Conservation (phyloP, 2,797 vertebrate genomes). For the Xiphophorus birchmanni region DNA sequence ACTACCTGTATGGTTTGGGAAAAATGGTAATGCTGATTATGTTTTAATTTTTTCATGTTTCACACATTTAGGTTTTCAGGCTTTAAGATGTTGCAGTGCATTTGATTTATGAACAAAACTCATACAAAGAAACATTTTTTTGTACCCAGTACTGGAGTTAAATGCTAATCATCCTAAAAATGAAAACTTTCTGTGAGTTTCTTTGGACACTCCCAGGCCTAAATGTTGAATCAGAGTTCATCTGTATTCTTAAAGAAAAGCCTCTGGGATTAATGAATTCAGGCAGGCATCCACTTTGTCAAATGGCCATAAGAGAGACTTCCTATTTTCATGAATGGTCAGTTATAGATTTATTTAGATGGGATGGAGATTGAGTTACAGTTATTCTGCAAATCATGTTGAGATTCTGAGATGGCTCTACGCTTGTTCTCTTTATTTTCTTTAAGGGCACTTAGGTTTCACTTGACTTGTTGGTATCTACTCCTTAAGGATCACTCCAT, state of each 20-base stretch:
- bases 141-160: slow-evolving; percentile 13
- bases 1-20: not conserved
- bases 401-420: slow-evolving; percentile 50
- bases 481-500: slow-evolving; percentile 29
- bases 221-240: slow-evolving; percentile 54
- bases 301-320: slow-evolving; percentile 73
- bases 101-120: slow-evolving; percentile 22
- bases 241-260: slow-evolving; percentile 67
- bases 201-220: slow-evolving; percentile 21
- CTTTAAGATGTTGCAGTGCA: slow-evolving; percentile 9
- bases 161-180: slow-evolving; percentile 23
- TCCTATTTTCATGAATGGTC: slow-evolving; percentile 73
- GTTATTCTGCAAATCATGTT: slow-evolving; percentile 56
- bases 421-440: slow-evolving; percentile 49
- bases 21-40: not conserved
- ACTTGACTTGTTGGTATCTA: slow-evolving; percentile 44
- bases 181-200: slow-evolving; percentile 28
- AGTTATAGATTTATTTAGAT: slow-evolving; percentile 73
- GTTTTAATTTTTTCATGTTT: not conserved
- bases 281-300: slow-evolving; percentile 71
- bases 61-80: not conserved
- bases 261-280: slow-evolving; percentile 66
- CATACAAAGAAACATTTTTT: slow-evolving; percentile 1
- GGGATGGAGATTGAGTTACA: slow-evolving; percentile 58
- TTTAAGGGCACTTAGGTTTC: slow-evolving; percentile 46